Conservation (phyloP, 1,140 invertebrate species). For the Heliconius hewitsoni region DNA sequence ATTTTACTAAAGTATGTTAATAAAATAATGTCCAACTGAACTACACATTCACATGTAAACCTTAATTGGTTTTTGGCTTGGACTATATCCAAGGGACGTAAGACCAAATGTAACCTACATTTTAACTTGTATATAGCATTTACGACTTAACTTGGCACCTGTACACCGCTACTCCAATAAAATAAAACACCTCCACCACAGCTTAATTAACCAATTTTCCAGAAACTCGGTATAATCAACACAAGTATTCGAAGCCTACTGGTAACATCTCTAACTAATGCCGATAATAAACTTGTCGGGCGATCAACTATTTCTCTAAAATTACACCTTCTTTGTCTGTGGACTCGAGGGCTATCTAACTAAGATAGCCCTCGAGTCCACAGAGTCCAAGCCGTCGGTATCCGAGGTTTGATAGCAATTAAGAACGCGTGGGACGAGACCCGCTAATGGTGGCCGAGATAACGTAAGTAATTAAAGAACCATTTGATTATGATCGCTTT, state of each 20-base stretch:
- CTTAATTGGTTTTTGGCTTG: too few relatives aligned
- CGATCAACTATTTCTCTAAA: neutral
- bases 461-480: conserved; percentile 66
- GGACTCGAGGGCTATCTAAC: neutral
- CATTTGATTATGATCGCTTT: conserved; percentile 65
- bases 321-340: conserved; percentile 16
- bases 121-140: neutral
- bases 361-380: neutral
- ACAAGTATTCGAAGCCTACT: neutral
- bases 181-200: neutral
- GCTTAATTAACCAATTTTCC: conserved; percentile 5
- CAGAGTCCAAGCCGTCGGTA: neutral
- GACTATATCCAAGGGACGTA: too few relatives aligned
- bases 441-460: conserved; percentile 61
- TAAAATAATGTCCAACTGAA: too few relatives aligned
- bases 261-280: conserved; percentile 4
- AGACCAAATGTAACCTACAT: neutral
- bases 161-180: neutral
- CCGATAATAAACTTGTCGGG: neutral
- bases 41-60: too few relatives aligned
- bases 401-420: conserved; percentile 54
- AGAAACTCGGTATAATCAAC: neutral
- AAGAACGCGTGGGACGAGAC: conserved; percentile 53
- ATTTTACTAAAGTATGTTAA: too few relatives aligned
- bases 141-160: neutral